Base-by-base conservation (phyloP, 2,888 invertebrate species). In the Chironomus riparius region DNA sequence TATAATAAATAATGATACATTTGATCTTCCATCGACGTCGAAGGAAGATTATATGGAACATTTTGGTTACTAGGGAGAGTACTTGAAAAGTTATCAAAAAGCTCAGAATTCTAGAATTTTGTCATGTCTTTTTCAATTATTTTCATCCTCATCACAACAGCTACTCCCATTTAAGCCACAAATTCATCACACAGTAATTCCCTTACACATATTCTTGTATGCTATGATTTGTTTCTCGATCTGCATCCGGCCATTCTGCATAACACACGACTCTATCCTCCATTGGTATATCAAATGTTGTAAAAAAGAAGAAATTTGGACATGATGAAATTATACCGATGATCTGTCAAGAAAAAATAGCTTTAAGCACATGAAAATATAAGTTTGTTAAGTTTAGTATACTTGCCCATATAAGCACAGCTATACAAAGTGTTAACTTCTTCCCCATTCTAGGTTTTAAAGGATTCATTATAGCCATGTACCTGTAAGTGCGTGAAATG, bases 401-500 rank as follows among this genome's bases (percentile, higher is more conserved):
- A 90, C 72, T 62, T 18, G 62, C 84, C 97, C 97, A 97, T 79
- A 97, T 96, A 75, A 89, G 87, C 4, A 90, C 87, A 0, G 95
- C 94, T 78, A 95, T 91, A 79, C 90, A 90, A 75, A 97, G 86
- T 0, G 97, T 96, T 13, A 91, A 89, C 28, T 91, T 87, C 81
- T 92, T 91, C 28, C 96, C 94, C 88, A 97, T 91, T 76, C 97
- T 87, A 2, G 95, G 97, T 78, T 91, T 88, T 77, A 97, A 85
- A 0, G 97, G 97, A 81, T 95, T 94, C 88, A 97, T 94, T 80
- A 97, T 97, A 74, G 97, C 97, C 85, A 95, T 92, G 83, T 97
- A 97, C 82, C 97, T 97, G 87, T 24, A 2, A 85, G 82, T 77
- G 70, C 10, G 38, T 38, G 10, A 38, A 38, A 38, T 38, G 38